These are phyloP conservation scores for Nasonovia ribisnigri DNA, from an alignment of 2,888 invertebrate genomes.

Conservation along the genomic window DNA sequence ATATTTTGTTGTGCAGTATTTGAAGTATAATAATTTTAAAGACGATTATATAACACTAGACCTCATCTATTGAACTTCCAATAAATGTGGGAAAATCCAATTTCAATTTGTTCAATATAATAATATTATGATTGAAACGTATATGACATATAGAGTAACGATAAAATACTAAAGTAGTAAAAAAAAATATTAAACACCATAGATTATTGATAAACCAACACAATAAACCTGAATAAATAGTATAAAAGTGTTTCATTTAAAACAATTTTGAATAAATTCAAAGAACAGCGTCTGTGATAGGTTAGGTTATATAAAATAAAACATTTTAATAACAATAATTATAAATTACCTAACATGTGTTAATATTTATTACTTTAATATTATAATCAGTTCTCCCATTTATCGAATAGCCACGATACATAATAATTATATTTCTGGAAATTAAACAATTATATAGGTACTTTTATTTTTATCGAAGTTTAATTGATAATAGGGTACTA, in stretches of 20 bases:
- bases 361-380: background rate
- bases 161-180: background rate
- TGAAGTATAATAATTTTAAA: background rate
- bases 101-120: background rate
- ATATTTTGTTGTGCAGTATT: background rate
- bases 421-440: background rate
- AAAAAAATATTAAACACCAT: background rate
- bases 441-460: background rate
- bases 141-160: background rate
- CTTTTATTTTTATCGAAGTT: background rate
- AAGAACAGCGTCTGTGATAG: background rate
- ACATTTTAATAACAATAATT: background rate
- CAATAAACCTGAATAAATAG: background rate
- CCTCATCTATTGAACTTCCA: background rate
- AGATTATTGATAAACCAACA: background rate
- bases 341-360: background rate
- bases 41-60: background rate
- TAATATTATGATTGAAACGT: background rate
- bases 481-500: background rate
- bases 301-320: background rate
- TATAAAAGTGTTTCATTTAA: background rate
- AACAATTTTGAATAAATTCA: background rate
- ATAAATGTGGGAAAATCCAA: background rate
- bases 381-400: background rate
- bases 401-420: background rate